phyloP scores from a whole-genome alignment of 2,113 vertebrate genomes.

The Nannobrachium achirus region DNA sequence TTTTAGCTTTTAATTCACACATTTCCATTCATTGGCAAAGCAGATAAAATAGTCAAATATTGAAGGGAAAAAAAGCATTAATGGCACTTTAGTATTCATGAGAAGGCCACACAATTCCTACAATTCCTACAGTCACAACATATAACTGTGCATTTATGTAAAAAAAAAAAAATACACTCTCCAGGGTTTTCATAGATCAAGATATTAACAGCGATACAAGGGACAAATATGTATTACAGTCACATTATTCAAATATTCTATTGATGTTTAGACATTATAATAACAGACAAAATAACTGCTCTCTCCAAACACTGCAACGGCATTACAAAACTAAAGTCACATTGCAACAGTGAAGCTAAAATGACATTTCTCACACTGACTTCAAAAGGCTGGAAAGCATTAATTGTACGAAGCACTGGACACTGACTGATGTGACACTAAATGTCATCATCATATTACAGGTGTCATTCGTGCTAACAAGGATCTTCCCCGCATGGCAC shows the following conservation, averaged over 20 bases:
- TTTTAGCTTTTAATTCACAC: slow-evolving; percentile 46
- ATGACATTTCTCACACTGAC: slow-evolving; percentile 16
- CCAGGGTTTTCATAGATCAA: neutral
- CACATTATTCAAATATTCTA: slow-evolving; percentile 17
- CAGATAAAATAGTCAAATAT: slow-evolving; percentile 19
- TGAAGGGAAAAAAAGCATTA: slow-evolving; percentile 30
- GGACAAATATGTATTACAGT: neutral
- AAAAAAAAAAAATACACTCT: neutral
- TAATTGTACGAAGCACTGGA: slow-evolving; percentile 39
- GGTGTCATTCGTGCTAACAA: slow-evolving; percentile 10
- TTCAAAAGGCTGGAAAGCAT: slow-evolving; percentile 40
- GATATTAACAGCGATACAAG: neutral
- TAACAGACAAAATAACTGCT: no score
- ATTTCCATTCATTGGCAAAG: slow-evolving; percentile 47
- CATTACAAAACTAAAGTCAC: slow-evolving; percentile 16
- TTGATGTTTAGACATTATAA: neutral
- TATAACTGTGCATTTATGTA: neutral
- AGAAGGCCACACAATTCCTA: slow-evolving; percentile 55
- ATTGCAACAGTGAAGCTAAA: slow-evolving; percentile 27
- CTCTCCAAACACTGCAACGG: slow-evolving; percentile 1
- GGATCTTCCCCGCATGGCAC: no score
- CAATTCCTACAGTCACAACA: neutral
- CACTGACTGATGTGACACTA: no score
- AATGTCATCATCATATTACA: slow-evolving; percentile 24
- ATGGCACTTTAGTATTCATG: slow-evolving; percentile 57